Percentiles rank a stretch among this genome's conserved stretches.
Evolutionary conservation across 2,113 vertebrate species (phyloP).

Genomic region (Passer montanus): DNA sequence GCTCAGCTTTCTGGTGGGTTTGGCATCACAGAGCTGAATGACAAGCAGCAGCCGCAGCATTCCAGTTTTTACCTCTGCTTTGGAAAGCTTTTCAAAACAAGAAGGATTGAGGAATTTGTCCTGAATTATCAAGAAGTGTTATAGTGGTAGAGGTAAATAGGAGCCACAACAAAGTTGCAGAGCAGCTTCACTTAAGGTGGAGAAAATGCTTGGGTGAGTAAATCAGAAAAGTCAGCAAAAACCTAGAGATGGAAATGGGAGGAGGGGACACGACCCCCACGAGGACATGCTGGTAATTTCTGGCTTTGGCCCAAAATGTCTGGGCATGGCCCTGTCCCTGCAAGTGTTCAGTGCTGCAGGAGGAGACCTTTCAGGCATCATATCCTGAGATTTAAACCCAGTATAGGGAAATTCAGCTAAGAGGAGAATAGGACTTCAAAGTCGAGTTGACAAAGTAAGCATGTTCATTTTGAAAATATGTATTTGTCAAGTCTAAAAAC

Average conservation of each 20-base stretch:
- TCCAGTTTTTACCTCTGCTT: not conserved
- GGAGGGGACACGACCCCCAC: fast-evolving
- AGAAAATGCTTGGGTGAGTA: not conserved
- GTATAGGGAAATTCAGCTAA: not conserved
- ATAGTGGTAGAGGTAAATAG: not conserved
- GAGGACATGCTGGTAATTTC: not conserved
- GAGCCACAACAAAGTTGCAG: not conserved
- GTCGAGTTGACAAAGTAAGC: not conserved
- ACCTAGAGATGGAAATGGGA: not conserved
- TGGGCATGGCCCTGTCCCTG: not conserved
- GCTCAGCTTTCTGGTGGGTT: not conserved
- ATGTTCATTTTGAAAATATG: not conserved
- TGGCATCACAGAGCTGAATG: too few species aligned
- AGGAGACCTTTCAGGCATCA: not conserved
- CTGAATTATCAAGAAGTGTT: not conserved
- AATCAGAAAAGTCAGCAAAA: not conserved
- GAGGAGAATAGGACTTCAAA: not conserved
- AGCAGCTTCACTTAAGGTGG: not conserved
- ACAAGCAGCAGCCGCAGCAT: not conserved
- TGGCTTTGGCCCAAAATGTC: not conserved
- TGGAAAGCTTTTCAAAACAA: not conserved
- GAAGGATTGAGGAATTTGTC: not conserved
- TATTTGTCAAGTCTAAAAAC: not conserved
- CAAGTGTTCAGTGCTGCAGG: not conserved
- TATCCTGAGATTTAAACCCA: not conserved